Percentiles rank a stretch among this genome's conserved stretches.
Conservation (phyloP, 1,140 invertebrate genomes). For the Pachypsylla venusta region DNA sequence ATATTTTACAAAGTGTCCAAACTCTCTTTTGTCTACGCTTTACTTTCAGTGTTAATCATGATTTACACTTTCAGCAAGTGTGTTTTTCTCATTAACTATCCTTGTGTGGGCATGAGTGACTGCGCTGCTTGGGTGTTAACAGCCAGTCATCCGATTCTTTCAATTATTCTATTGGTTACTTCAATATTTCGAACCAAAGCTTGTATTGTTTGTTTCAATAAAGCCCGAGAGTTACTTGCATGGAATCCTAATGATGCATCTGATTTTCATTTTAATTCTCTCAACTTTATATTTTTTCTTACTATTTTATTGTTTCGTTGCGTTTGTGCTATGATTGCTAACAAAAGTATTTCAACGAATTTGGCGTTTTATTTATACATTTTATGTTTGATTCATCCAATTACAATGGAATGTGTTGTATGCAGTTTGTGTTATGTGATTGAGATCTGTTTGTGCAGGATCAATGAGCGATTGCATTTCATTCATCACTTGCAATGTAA, state of each 20-base stretch:
- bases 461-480: not conserved
- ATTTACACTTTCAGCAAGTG: not conserved
- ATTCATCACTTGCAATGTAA: not conserved
- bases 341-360: too few species aligned
- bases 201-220: constrained; percentile 3
- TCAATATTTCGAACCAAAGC: not conserved
- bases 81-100: not conserved
- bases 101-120: constrained; percentile 5
- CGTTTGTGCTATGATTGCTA: not conserved
- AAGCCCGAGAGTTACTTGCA: not conserved
- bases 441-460: not conserved
- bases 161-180: not conserved
- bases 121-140: not conserved
- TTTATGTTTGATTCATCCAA: not conserved
- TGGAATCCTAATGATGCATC: not conserved
- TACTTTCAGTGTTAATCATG: not conserved
- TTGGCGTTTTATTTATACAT: not conserved
- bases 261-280: not conserved
- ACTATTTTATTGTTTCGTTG: not conserved
- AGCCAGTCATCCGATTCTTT: not conserved
- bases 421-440: not conserved
- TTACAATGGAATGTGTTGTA: not conserved
- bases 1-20: not conserved
- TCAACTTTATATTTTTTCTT: not conserved
- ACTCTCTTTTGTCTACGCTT: not conserved